Evolutionary conservation across 1,140 invertebrate genomes (phyloP), one percentile per base, ranked within the genome.

Genomic region (Microvelia longipes): DNA sequence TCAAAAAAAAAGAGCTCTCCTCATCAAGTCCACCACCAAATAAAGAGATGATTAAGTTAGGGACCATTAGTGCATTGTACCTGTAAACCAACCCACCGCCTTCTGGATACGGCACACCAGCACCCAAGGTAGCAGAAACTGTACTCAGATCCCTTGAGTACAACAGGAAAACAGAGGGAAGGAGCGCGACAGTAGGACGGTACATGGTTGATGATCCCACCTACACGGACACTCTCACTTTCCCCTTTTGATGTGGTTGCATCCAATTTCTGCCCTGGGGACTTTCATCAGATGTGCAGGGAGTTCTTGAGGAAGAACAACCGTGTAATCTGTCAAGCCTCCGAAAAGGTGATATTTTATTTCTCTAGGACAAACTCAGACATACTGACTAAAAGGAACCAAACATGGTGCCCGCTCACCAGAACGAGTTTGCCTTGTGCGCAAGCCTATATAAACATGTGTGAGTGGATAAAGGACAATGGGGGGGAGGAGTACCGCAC

Each of bases 1-100:
- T n/a, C n/a, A n/a, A n/a, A n/a, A n/a, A n/a, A n/a, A n/a, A n/a
- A n/a, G n/a, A n/a, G n/a, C n/a, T n/a, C n/a, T n/a, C n/a, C n/a
- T n/a, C n/a, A n/a, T n/a, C n/a, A n/a, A n/a, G n/a, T n/a, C n/a
- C n/a, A n/a, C n/a, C n/a, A n/a, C n/a, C n/a, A n/a, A n/a, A n/a
- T n/a, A n/a, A n/a, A n/a, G n/a, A n/a, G n/a, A n/a, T n/a, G n/a
- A n/a, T n/a, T n/a, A n/a, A n/a, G n/a, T n/a, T n/a, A n/a, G n/a
- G n/a, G n/a, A n/a, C n/a, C n/a, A n/a, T n/a, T n/a, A 50, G 35
- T 50, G 35, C 35, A 11, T 14, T 67, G n/a, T 67, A 67, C n/a
- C 24, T 67, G 2, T 67, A 67, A 2, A 29, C 66, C 1, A 67
- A 67, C 28, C 66, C 66, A 67, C 66, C 66, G 5, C 29, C 66